A percentile compares a stretch with the other conserved stretches of the same genome.
Evolutionary conservation across 2,113 vertebrate genomes (phyloP).

Genomic region (Dendrocopos noguchii): DNA sequence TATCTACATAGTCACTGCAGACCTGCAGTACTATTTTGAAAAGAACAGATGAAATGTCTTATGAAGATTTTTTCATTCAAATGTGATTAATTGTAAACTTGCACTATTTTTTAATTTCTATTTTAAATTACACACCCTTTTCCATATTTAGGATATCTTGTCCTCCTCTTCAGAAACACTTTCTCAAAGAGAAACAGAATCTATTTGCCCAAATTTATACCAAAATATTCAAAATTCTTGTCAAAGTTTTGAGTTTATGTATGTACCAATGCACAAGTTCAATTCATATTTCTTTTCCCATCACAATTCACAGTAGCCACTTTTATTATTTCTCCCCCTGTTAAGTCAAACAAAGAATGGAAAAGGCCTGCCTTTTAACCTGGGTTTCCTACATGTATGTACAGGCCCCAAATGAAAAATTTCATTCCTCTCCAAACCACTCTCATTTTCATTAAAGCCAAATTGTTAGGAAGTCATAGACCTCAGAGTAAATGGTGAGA

Average conservation of each 20-base stretch:
- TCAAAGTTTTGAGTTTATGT: background rate
- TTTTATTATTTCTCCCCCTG: background rate
- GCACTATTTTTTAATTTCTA: slow-evolving; percentile 11
- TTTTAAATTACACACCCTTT: slow-evolving; percentile 15
- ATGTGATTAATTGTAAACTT: slow-evolving; percentile 12
- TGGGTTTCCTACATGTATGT: background rate
- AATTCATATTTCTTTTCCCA: background rate
- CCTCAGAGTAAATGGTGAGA: background rate
- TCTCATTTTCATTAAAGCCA: background rate
- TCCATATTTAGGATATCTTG: background rate
- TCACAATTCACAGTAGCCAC: background rate
- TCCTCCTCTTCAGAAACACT: background rate
- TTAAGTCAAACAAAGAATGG: background rate
- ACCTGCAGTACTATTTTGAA: slow-evolving; percentile 46
- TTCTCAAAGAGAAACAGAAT: background rate
- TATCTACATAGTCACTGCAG: slow-evolving; percentile 39
- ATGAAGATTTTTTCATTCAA: slow-evolving; percentile 17
- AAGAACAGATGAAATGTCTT: slow-evolving; percentile 51
- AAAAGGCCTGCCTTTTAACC: background rate
- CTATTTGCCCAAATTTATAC: background rate
- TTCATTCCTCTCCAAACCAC: background rate
- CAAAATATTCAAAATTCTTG: background rate
- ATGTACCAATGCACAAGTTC: background rate
- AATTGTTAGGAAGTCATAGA: background rate
- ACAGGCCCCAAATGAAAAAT: background rate